Percentiles rank a stretch among this genome's conserved stretches.
phyloP scores from a whole-genome alignment of 2,797 vertebrate genomes.

The Eulemur albifrons region DNA sequence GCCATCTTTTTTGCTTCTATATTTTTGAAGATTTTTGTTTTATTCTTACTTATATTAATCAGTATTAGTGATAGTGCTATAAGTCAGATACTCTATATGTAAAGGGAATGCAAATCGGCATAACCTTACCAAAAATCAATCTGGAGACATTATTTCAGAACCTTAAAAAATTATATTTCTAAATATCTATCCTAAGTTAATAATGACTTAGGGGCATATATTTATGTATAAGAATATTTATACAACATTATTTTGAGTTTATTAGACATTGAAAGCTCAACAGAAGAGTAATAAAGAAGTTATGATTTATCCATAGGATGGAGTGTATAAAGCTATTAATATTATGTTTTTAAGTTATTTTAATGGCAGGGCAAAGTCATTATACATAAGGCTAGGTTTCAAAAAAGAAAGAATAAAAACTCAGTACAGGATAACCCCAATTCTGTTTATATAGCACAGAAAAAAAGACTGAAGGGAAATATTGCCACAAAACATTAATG shows the following conservation, averaged over 20 bases:
- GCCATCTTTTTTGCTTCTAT: neutral
- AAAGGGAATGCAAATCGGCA: neutral
- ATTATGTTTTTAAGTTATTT: neutral
- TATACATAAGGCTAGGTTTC: neutral
- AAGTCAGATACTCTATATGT: neutral
- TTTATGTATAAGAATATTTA: neutral
- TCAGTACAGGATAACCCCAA: neutral
- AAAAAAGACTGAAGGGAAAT: neutral
- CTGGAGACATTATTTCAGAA: neutral
- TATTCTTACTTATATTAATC: neutral
- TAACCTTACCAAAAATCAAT: neutral
- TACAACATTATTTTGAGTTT: neutral
- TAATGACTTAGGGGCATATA: neutral
- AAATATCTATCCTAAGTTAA: neutral
- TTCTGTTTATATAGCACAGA: neutral
- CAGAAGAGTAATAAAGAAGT: neutral
- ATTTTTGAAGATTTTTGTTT: neutral
- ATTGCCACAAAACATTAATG: neutral
- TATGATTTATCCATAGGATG: neutral
- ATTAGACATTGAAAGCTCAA: neutral
- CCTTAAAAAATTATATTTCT: neutral
- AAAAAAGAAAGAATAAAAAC: neutral
- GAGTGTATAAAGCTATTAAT: neutral
- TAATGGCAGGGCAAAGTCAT: neutral
- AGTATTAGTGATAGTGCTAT: neutral